Evolutionary conservation across 2,888 invertebrate species (phyloP), one percentile per base, ranked within the genome.

Genomic region (Chloromyia formosa): DNA sequence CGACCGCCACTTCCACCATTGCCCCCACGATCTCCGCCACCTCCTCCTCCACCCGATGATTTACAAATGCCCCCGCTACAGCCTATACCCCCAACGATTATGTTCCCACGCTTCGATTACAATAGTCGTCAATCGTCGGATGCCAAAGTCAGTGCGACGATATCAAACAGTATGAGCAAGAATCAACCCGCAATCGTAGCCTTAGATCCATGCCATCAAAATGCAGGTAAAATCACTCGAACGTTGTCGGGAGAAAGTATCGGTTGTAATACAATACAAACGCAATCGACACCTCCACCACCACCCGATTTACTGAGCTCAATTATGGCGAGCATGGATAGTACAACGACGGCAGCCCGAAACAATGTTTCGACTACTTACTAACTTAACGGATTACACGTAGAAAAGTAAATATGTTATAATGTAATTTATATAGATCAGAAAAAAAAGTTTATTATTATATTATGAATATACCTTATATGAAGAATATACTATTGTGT

Each of bases 311-410:
- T 85, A 62, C 80, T 85, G n/a, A 84, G 84, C 77, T 84, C 85
- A 18, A 85, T 85, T 22, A 84, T 85, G 82, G 85, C 85, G 76
- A 83, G 85, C 80, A 85, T 85, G 85, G 85, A 85, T 78, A 77
- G 66, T 74, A 74, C 76, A 60, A 80, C 80, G 73, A 81, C 80
- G 53, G 74, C 77, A 40, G 75, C 76, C 73, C 76, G 79, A 56
- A 78, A 75, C 40, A 79, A 79, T 76, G 75, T 79, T 76, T 66
- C 77, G 23, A 73, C 73, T 18, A 75, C 72, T 58, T 75, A 74
- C 61, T 75, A 69, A 72, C 12, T 49, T 53, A 27, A 16, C 23
- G 18, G 16, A 54, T 53, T n/a, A 18, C 16, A 68, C n/a, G 14
- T 49, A 16, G 9, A 54, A 9, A 49, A 10, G n/a, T 22, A 35